Conservation (phyloP, 2,888 invertebrate species). For the Lagria hirta region DNA sequence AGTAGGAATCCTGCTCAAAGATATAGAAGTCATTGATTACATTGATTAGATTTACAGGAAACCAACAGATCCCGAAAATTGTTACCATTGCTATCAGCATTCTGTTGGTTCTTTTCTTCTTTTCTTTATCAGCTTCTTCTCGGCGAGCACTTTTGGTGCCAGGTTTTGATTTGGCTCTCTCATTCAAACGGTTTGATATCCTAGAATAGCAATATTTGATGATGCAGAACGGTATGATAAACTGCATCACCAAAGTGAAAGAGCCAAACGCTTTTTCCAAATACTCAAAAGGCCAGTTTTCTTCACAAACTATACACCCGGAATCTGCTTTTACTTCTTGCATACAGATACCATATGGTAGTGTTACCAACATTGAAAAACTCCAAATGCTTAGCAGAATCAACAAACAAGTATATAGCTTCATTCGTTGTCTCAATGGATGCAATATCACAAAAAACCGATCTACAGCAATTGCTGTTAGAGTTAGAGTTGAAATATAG, state of each 20-base stretch:
- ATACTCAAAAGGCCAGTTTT: constrained; percentile 86
- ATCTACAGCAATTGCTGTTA: constrained; percentile 97
- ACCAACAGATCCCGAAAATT: constrained; percentile 95
- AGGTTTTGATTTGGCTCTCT: constrained; percentile 80
- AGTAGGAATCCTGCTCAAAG: constrained; percentile 75
- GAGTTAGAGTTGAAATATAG: constrained; percentile 94
- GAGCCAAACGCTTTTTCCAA: constrained; percentile 80
- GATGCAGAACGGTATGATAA: constrained; percentile 89
- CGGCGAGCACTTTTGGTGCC: constrained; percentile 80
- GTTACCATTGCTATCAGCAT: constrained; percentile 98
- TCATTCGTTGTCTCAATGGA: constrained; percentile 92
- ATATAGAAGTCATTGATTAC: constrained; percentile 78
- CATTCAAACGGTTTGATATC: constrained; percentile 85
- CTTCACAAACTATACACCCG: constrained; percentile 65
- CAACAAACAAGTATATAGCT: constrained; percentile 77
- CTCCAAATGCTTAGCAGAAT: constrained; percentile 91
- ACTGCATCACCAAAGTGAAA: constrained; percentile 87
- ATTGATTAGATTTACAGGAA: constrained; percentile 88
- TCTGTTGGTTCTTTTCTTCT: constrained; percentile 89
- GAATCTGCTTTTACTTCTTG: constrained; percentile 57
- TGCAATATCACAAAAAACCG: constrained; percentile 96
- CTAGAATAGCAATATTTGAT: constrained; percentile 93
- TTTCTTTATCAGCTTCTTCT: constrained; percentile 85
- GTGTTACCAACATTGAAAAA: constrained; percentile 80
- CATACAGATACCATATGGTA: constrained; percentile 90